These are phyloP conservation scores for Elmis aenea DNA, from an alignment of 2,888 invertebrate genomes.

Conservation along the genomic window DNA sequence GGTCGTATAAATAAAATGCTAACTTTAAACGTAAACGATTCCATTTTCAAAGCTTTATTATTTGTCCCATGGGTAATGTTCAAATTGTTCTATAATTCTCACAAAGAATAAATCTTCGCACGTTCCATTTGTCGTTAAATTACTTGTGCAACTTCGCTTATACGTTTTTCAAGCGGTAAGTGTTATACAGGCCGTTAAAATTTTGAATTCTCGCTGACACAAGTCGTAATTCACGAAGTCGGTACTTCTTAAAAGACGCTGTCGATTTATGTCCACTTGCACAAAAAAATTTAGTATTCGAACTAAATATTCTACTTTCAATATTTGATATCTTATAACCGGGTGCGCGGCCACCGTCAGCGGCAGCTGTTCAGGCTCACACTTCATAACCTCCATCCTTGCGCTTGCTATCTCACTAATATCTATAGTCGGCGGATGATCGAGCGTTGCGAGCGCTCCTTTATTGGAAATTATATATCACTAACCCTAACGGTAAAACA, in stretches of 20 bases:
- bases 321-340: constrained; percentile 43
- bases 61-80: constrained; percentile 32
- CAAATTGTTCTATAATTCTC: constrained; percentile 32
- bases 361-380: constrained; percentile 44
- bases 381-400: constrained; percentile 43
- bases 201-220: too few relatives aligned
- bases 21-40: constrained; percentile 27
- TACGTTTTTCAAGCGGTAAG: too few relatives aligned
- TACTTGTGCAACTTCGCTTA: constrained; percentile 20
- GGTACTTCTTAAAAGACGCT: constrained; percentile 21
- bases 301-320: constrained; percentile 40
- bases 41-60: too few relatives aligned
- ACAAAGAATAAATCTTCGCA: constrained; percentile 29
- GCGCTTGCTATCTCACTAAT: constrained; percentile 30
- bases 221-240: constrained; percentile 20
- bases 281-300: constrained; percentile 32
- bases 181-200: too few relatives aligned
- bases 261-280: constrained; percentile 30
- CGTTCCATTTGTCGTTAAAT: constrained; percentile 27
- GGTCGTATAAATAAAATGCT: constrained; percentile 29
- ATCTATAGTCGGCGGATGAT: constrained; percentile 30
- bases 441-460: constrained; percentile 23
- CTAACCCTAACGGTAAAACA: constrained; percentile 18
- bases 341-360: constrained; percentile 39
- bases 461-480: constrained; percentile 34